Evolutionary conservation across 37 sponge, comb jelly and placozoan species (phyloP).

Genomic region (Eunapius fragilis): DNA sequence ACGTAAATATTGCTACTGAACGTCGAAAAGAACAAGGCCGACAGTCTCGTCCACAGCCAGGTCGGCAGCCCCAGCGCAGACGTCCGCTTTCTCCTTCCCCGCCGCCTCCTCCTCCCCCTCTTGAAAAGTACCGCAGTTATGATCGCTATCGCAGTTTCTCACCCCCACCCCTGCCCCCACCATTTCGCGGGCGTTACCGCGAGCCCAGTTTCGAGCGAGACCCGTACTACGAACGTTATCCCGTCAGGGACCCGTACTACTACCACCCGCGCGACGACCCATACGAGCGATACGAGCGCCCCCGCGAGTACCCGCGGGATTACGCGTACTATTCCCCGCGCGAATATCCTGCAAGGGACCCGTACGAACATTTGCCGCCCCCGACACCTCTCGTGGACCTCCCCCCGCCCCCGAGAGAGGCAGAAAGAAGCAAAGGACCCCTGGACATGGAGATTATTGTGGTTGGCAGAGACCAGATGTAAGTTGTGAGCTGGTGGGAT

Average conservation of each 20-base stretch:
- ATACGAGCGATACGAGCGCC: conserved; percentile 18
- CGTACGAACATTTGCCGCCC: neutral
- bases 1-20: conserved; percentile 58
- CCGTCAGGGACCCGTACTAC: conserved; percentile 28
- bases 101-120: conserved; percentile 34
- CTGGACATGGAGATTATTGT: conserved; percentile 73
- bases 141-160: neutral
- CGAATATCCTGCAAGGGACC: conserved; percentile 4
- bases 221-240: neutral
- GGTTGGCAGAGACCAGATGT: conserved; percentile 69
- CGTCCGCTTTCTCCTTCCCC: neutral
- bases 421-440: neutral
- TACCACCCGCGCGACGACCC: conserved; percentile 48
- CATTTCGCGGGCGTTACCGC: neutral
- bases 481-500: conserved; percentile 4
- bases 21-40: conserved; percentile 43
- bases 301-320: neutral
- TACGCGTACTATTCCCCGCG: conserved; percentile 3
- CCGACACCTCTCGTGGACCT: neutral
- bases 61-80: neutral
- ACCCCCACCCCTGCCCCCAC: conserved; percentile 7
- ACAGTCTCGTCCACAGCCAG: neutral
- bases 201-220: neutral
- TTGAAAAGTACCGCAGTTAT: conserved; percentile 13
- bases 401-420: conserved; percentile 24